Evolutionary conservation across 1,140 invertebrate species (phyloP).

Genomic region (Potamilus streckersoni): DNA sequence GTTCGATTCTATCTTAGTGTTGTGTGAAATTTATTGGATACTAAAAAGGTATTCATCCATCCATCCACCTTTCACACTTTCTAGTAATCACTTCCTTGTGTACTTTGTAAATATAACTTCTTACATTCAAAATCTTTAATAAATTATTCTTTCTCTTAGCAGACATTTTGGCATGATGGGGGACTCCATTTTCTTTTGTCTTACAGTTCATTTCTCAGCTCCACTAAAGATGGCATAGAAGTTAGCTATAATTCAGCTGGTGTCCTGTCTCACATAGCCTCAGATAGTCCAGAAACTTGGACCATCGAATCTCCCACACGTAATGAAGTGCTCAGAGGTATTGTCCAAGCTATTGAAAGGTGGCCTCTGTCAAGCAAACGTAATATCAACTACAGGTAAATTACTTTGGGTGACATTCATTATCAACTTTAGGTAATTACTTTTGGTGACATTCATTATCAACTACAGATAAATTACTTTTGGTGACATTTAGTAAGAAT

Average conservation of each 20-base stretch:
- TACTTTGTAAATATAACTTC: too few relatives aligned
- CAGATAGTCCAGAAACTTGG: slow-evolving; percentile 90
- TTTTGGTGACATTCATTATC: slow-evolving; percentile 60
- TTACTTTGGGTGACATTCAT: neutral
- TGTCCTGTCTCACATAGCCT: slow-evolving; percentile 94
- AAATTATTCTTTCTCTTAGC: too few relatives aligned
- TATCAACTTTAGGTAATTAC: neutral
- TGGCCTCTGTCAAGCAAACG: slow-evolving; percentile 89
- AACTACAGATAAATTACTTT: neutral
- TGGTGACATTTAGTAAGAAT: slow-evolving; percentile 82
- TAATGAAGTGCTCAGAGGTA: slow-evolving; percentile 79
- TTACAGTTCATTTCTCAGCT: slow-evolving; percentile 81
- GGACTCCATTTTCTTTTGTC: slow-evolving; percentile 8
- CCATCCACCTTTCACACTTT: too few relatives aligned
- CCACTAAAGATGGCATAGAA: slow-evolving; percentile 93
- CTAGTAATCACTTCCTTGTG: too few relatives aligned
- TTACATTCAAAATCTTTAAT: too few relatives aligned
- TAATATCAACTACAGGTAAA: slow-evolving; percentile 93
- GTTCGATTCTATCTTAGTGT: too few relatives aligned
- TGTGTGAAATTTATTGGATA: too few relatives aligned
- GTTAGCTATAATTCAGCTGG: slow-evolving; percentile 98
- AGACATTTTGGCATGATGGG: too few relatives aligned
- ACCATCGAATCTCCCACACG: slow-evolving; percentile 78
- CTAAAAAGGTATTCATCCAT: too few relatives aligned
- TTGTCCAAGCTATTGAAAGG: slow-evolving; percentile 81